Percentiles rank a stretch among this genome's conserved stretches.
These are phyloP conservation scores for Helleia helle DNA, from an alignment of 2,888 invertebrate species.

Conservation along the genomic window DNA sequence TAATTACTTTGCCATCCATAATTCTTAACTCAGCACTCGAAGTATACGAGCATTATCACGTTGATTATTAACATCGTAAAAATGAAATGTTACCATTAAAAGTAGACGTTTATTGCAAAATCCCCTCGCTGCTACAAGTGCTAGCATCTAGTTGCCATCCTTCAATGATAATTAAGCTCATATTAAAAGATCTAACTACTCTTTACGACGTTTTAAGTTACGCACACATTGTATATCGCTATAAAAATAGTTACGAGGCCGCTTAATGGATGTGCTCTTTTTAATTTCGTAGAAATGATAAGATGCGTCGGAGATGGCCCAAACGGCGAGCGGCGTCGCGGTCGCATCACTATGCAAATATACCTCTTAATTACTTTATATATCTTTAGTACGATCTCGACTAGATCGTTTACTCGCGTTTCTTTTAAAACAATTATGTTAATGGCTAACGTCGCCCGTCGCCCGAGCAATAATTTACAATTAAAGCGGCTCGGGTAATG, in stretches of 20 bases:
- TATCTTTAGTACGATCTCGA: constrained; percentile 59
- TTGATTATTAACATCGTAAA: constrained; percentile 47
- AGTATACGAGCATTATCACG: constrained; percentile 38
- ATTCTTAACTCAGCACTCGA: constrained; percentile 18
- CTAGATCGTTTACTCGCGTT: constrained; percentile 51
- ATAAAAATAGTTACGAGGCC: constrained; percentile 23
- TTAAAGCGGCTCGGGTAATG: constrained; percentile 45
- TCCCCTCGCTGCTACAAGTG: constrained; percentile 36
- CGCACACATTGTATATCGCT: too few species aligned
- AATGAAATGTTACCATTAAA: constrained; percentile 51
- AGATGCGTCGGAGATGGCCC: constrained; percentile 38
- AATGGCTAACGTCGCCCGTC: constrained; percentile 39
- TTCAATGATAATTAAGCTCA: constrained; percentile 44
- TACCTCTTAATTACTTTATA: constrained; percentile 46
- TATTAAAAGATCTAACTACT: constrained; percentile 24
- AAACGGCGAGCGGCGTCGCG: constrained; percentile 45
- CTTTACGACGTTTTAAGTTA: constrained; percentile 8
- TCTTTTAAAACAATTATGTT: constrained; percentile 66
- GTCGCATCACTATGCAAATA: constrained; percentile 59
- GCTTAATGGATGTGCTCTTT: constrained; percentile 37
- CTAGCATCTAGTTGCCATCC: constrained; percentile 50
- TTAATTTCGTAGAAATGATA: constrained; percentile 41
- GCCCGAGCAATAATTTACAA: constrained; percentile 53
- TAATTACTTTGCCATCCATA: constrained; percentile 11
- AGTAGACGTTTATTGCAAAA: constrained; percentile 47